Base-by-base conservation (phyloP, 2,113 vertebrate genomes). In the Actenoides hombroni region DNA sequence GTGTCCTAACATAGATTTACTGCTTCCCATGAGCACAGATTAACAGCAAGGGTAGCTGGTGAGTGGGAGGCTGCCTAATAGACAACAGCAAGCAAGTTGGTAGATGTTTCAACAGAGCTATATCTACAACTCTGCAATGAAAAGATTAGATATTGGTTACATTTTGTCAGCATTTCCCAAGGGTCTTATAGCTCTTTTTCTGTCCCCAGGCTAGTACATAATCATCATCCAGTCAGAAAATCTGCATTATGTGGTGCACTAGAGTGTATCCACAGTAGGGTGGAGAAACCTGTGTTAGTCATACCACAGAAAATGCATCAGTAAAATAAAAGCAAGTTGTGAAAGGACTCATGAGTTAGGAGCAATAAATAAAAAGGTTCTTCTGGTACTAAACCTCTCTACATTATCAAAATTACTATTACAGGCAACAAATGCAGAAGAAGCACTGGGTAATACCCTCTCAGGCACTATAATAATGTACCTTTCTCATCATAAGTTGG, bases 121-220 rank as follows among this genome's bases (percentile, higher is more conserved):
- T 70, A 68, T 76, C 85, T 76, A 78, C 61, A 71, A 53, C 67
- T 59, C 79, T 39, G 39, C 13, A 75, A 56, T 54, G 35, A 80
- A 77, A 94, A 68, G 61, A 75, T 83, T 17, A 83, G 61, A 73
- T 78, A 60, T 14, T 79, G 74, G 85, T 87, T 93, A 93, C 74
- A 69, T 61, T 68, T 94, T 90, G 70, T 56, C 82, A 83, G 57
- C 5, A 59, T 85, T 44, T 88, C 76, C 93, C 71, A 77, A 73
- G 86, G 76, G 75, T 37, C 16, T 73, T 16, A 16, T 0, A 71
- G 79, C 44, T 88, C 28, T 4, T 19, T 56, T 77, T 40, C 42
- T 90, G 57, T 88, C 93, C 88, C 61, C 79, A 53, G 88, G 88
- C 83, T 85, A 80, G 82, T 37, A 83, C 70, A 56, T 88, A 63